Percentiles rank a stretch among this genome's conserved stretches.
phyloP scores from a whole-genome alignment of 2,113 vertebrate genomes.

The Periophthalmodon schlosseri region DNA sequence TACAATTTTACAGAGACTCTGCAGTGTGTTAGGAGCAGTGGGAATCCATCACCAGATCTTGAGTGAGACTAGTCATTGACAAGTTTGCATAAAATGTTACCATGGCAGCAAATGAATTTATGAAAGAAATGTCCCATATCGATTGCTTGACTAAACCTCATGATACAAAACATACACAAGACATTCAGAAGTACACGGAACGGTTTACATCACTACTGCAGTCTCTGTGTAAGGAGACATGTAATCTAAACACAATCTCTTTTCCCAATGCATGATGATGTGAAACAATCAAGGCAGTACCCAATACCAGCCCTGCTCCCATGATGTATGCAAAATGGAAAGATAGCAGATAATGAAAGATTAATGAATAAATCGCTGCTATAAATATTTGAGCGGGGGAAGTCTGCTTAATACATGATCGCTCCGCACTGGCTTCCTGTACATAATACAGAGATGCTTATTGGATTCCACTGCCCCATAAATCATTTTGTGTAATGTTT shows the following conservation, averaged over 20 bases:
- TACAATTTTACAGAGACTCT: too few species aligned
- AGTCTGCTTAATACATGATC: slow-evolving; percentile 78
- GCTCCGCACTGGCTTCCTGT: slow-evolving; percentile 68
- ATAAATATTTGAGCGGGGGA: slow-evolving; percentile 79
- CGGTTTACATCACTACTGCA: neutral
- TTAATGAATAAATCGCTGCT: slow-evolving; percentile 75
- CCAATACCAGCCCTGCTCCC: slow-evolving; percentile 40
- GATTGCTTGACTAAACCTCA: neutral
- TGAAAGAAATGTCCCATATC: too few species aligned
- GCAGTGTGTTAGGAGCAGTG: too few species aligned
- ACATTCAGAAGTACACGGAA: neutral
- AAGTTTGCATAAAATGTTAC: too few species aligned
- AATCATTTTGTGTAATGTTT: slow-evolving; percentile 58
- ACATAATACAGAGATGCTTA: slow-evolving; percentile 63
- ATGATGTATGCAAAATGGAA: slow-evolving; percentile 64
- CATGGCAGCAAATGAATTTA: too few species aligned
- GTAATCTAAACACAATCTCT: slow-evolving; percentile 8
- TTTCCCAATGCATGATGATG: neutral
- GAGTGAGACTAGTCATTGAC: too few species aligned
- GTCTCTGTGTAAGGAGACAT: neutral
- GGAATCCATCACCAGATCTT: too few species aligned
- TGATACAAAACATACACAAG: neutral
- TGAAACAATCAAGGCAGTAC: slow-evolving; percentile 39
- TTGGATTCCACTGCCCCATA: slow-evolving; percentile 61
- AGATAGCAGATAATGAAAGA: slow-evolving; percentile 77